Base-by-base conservation (phyloP, 1,140 invertebrate genomes). In the Drosophila simulans region DNA sequence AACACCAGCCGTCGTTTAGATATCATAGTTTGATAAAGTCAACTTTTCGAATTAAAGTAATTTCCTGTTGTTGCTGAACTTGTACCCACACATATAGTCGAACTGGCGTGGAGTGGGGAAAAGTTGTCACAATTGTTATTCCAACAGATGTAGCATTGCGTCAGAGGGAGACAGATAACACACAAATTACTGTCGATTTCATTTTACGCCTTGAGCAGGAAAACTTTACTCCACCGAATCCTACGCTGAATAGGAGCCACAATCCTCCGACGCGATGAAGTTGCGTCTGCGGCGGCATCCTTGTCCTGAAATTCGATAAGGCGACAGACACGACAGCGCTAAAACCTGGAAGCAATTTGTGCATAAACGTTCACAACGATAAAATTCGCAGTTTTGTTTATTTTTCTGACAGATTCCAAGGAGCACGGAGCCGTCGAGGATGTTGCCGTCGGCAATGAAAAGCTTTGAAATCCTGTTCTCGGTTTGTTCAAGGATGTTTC, bases 331-430 rank as follows among this genome's bases (percentile, higher is more conserved):
- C 52, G 82, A 71, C 65, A 68, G 39, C 83, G 75, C 64, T 66
- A 72, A 89, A 89, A 89, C 84, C 84, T 89, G 85, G 80, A 89
- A 89, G 85, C 84, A 90, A 89, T 89, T 89, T 90, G 84, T 88
- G 85, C 80, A 84, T 89, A 89, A 89, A 90, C 85, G 85, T 89
- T 89, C 72, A 80, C 69, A 54, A 80, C 84, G 84, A 89, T 89
- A 89, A 89, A 89, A 89, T 84, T 89, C 80, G 72, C 84, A 89
- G 84, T 89, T 89, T 83, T 89, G 84, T 89, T 89, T 89, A 89
- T 89, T 89, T 84, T 84, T 78, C 80, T 80, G 80, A 80, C 84
- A 88, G 84, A 88, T 80, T n/a, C 25, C 15, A 10, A 34, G 49
- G 22, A 4, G 25, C 12, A n/a, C 11, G n/a, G 4, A 20, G 20